Evolutionary conservation across 2,113 vertebrate species (phyloP).

Genomic region (Phaethon lepturus): DNA sequence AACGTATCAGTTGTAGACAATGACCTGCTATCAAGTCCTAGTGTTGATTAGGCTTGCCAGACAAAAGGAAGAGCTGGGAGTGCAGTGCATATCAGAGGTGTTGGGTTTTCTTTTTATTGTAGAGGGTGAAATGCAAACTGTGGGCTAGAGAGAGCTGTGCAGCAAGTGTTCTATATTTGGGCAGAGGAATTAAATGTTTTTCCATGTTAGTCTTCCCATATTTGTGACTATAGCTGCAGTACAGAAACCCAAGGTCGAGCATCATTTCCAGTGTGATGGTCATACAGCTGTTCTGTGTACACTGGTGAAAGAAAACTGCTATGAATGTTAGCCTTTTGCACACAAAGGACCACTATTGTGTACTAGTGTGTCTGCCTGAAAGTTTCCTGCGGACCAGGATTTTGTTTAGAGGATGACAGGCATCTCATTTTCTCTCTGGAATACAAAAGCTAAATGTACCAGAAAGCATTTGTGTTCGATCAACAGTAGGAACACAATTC

Average conservation of each 20-base stretch:
- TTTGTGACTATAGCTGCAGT: neutral
- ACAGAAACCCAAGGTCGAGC: neutral
- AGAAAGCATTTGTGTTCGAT: neutral
- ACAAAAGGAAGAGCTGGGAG: neutral
- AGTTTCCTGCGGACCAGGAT: neutral
- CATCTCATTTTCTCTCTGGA: neutral
- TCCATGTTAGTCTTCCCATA: neutral
- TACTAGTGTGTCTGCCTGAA: neutral
- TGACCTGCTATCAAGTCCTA: neutral
- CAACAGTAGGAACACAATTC: neutral
- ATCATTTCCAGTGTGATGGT: neutral
- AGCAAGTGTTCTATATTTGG: neutral
- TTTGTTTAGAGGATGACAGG: neutral
- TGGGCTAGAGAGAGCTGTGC: neutral
- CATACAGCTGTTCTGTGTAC: neutral
- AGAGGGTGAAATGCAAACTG: neutral
- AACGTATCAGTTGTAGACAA: neutral
- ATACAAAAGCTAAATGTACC: neutral
- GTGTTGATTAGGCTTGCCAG: neutral
- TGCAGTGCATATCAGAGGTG: neutral
- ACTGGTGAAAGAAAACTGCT: neutral
- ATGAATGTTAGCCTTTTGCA: neutral
- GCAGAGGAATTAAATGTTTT: neutral
- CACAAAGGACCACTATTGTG: neutral
- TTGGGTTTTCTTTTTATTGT: neutral